Percentiles rank a stretch among this genome's conserved stretches.
These are phyloP conservation scores for Sakesphorus luctuosus DNA, from an alignment of 2,113 vertebrate genomes.

Conservation along the genomic window DNA sequence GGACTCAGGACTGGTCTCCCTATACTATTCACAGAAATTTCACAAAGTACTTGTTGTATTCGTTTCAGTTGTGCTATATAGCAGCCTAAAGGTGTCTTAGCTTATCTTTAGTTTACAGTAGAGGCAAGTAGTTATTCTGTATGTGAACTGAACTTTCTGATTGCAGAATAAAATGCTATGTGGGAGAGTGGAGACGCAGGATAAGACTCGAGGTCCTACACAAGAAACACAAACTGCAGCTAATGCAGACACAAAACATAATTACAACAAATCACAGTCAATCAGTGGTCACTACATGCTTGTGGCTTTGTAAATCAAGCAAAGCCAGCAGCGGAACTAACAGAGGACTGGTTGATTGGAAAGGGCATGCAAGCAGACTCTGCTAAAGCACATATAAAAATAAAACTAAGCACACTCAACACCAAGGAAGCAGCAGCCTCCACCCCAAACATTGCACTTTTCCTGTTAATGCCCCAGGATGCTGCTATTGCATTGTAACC, in stretches of 20 bases:
- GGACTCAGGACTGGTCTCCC: not conserved
- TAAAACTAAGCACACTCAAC: not conserved
- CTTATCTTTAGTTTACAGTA: not conserved
- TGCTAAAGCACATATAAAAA: not conserved
- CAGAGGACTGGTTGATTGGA: not conserved
- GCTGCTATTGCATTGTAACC: not conserved
- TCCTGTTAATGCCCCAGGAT: not conserved
- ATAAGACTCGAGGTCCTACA: not conserved
- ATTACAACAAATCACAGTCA: not conserved
- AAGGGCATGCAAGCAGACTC: not conserved
- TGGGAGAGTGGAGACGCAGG: not conserved
- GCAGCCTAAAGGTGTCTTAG: not conserved
- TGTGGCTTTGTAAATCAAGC: not conserved
- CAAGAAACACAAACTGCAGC: not conserved
- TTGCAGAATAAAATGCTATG: not conserved
- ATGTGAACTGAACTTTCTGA: not conserved
- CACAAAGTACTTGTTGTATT: not conserved
- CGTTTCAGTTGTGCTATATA: not conserved
- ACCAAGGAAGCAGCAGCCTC: not conserved
- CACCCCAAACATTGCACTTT: not conserved
- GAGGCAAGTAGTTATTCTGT: not conserved
- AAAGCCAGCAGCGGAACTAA: not conserved
- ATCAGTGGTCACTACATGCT: not conserved
- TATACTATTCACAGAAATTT: not conserved
- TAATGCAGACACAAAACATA: not conserved